These are phyloP conservation scores for Poicephalus gulielmi DNA, from an alignment of 2,113 vertebrate genomes.

Conservation along the genomic window DNA sequence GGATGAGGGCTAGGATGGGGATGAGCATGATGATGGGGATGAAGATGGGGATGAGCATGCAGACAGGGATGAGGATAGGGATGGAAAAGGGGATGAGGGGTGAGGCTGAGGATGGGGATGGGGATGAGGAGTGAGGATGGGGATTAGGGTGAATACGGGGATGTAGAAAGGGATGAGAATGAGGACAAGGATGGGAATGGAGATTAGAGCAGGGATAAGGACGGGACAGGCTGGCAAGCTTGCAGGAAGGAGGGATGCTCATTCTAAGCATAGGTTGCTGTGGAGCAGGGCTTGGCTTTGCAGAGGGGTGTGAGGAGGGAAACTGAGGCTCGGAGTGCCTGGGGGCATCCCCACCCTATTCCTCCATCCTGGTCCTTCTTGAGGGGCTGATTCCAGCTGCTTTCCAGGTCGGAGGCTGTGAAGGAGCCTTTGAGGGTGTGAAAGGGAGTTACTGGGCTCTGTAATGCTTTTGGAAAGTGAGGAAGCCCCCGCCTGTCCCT, in stretches of 20 bases:
- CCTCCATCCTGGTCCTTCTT: neutral
- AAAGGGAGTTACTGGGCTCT: neutral
- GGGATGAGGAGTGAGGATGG: too few relatives aligned
- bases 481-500: neutral
- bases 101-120: too few relatives aligned
- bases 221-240: neutral
- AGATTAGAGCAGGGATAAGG: neutral
- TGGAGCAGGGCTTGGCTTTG: neutral
- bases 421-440: neutral
- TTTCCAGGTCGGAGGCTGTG: accelerated
- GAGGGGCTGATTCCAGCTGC: too few relatives aligned
- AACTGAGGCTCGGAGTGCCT: neutral
- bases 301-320: neutral
- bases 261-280: neutral
- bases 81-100: neutral
- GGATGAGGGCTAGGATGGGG: too few relatives aligned
- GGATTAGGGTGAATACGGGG: too few relatives aligned
- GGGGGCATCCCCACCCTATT: neutral
- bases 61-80: neutral
- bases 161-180: neutral
- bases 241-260: neutral
- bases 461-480: neutral
- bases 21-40: neutral
- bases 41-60: neutral
- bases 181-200: neutral